Conservation (phyloP, 2,113 vertebrate genomes). For the Sylvicapra grimmia region DNA sequence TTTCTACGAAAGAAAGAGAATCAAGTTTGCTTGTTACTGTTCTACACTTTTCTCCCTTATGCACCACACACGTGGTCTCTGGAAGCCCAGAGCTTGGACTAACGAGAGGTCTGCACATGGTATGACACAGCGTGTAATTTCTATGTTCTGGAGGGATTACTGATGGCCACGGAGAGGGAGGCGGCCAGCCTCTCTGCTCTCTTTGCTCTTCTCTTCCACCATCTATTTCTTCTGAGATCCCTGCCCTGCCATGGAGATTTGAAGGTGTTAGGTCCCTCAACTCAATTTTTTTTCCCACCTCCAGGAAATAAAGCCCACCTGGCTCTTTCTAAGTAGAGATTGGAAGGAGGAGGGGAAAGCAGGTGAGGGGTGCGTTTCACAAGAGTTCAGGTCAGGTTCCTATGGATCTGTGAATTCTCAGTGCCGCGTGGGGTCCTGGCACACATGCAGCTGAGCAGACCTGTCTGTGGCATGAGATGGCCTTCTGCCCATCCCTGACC, state of each 20-base stretch:
- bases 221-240: background rate
- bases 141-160: background rate
- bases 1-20: background rate
- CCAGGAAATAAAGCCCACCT: background rate
- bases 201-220: background rate
- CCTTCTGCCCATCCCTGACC: background rate
- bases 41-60: background rate
- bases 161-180: rapidly evolving
- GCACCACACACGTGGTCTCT: background rate
- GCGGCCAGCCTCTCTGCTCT: background rate
- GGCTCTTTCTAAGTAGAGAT: background rate
- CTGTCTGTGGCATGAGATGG: background rate
- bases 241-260: background rate
- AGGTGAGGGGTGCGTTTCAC: rapidly evolving
- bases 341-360: background rate
- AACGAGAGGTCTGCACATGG: background rate
- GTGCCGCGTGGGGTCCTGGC: background rate
- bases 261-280: background rate
- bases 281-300: background rate
- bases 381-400: background rate
- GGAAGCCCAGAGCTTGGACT: background rate
- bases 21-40: background rate
- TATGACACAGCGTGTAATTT: background rate
- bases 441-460: background rate
- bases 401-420: background rate